phyloP scores from a whole-genome alignment of 2,888 invertebrate species.

The Myopa tessellatipennis region DNA sequence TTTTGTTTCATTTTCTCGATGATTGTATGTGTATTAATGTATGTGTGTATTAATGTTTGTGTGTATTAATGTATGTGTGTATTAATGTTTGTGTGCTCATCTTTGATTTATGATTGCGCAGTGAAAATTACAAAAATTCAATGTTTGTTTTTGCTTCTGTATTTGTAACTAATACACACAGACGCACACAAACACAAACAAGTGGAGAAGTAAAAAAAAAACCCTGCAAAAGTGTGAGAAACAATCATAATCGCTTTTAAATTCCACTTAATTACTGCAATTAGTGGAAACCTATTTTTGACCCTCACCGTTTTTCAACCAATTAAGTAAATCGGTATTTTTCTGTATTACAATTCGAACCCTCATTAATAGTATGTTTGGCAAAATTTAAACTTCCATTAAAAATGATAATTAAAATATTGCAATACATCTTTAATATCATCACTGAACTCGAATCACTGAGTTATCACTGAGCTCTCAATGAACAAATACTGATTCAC shows the following conservation, averaged over 20 bases:
- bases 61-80: not conserved
- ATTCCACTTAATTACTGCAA: slow-evolving; percentile 3
- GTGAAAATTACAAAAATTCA: slow-evolving; percentile 1
- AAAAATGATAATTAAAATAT: too few relatives aligned
- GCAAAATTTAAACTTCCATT: too few relatives aligned
- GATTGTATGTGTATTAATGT: not conserved
- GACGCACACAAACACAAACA: not conserved
- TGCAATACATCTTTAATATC: too few relatives aligned
- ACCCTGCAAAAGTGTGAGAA: not conserved
- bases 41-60: not conserved
- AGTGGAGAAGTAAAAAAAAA: not conserved
- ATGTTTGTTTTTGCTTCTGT: slow-evolving; percentile 13
- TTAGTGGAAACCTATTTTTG: not conserved
- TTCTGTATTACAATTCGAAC: too few relatives aligned
- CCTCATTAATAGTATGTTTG: too few relatives aligned
- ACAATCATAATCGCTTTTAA: not conserved
- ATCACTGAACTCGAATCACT: too few relatives aligned
- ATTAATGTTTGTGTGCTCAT: slow-evolving; percentile 2
- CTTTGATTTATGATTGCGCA: slow-evolving; percentile 27
- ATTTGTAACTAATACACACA: slow-evolving; percentile 1
- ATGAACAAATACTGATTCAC: too few relatives aligned
- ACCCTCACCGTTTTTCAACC: too few relatives aligned
- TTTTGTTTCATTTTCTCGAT: not conserved
- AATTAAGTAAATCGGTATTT: too few relatives aligned
- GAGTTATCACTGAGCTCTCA: too few relatives aligned